Evolutionary conservation across 1,140 invertebrate genomes (phyloP).

Genomic region (Argopecten irradians): DNA sequence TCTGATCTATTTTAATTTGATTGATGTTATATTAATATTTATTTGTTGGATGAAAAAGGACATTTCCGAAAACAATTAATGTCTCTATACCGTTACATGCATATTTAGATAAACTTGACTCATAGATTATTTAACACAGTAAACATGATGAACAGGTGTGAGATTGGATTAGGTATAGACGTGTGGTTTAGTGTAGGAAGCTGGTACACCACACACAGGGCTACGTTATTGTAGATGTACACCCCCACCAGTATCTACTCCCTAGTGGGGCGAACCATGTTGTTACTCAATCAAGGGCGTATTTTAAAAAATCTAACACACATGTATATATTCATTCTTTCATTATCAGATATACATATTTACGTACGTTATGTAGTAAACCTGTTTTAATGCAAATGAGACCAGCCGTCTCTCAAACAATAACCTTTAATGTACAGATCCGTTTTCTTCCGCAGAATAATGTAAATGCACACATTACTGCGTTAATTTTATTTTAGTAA

Average conservation of each 20-base stretch:
- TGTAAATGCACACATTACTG: no score
- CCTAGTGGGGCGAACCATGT: background rate
- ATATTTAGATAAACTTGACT: background rate
- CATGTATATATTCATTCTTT: background rate
- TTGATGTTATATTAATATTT: no score
- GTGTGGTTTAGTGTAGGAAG: background rate
- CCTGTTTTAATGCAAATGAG: no score
- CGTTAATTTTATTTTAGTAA: no score
- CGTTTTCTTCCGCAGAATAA: no score
- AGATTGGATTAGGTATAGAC: background rate
- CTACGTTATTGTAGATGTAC: no score
- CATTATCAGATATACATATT: background rate
- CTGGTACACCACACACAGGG: no score
- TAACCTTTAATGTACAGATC: no score
- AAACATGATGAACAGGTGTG: background rate
- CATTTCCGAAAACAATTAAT: no score
- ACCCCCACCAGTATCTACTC: background rate
- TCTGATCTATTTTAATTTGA: background rate
- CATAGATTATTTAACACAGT: background rate
- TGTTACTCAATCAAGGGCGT: conserved; percentile 9
- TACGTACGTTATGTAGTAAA: no score
- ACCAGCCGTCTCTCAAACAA: no score
- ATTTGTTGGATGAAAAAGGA: no score
- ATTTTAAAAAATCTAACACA: background rate
- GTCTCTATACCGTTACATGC: background rate